Evolutionary conservation across 2,888 invertebrate species (phyloP).

Genomic region (Tinea trinotella): DNA sequence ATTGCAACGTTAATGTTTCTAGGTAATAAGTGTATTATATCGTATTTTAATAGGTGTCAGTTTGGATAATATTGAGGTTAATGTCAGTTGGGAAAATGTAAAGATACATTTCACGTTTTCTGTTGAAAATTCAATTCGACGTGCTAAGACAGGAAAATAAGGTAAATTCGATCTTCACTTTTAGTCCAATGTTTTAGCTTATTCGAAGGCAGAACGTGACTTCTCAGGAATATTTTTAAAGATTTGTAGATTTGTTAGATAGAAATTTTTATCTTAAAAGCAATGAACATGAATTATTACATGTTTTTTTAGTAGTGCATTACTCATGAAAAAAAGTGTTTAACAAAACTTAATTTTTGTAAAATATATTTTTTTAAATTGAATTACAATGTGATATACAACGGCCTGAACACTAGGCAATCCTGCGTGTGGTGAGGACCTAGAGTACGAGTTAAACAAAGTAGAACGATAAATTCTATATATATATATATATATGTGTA

Average conservation of each 20-base stretch:
- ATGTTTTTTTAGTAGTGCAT: too few species aligned
- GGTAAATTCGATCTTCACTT: conserved; percentile 14
- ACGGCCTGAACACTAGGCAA: too few species aligned
- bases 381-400: too few species aligned
- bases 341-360: too few species aligned
- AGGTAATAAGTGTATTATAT: background rate
- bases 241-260: conserved; percentile 9
- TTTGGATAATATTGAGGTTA: background rate
- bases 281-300: background rate
- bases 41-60: background rate
- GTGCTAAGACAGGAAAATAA: conserved; percentile 5
- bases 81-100: conserved; percentile 1
- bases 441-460: too few species aligned
- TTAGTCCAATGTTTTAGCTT: conserved; percentile 9
- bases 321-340: too few species aligned
- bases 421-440: too few species aligned
- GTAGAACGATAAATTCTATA: background rate
- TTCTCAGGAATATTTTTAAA: conserved; percentile 10
- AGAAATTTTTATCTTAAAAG: background rate
- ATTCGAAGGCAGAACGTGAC: conserved; percentile 13
- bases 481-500: too few species aligned
- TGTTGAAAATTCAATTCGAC: conserved; percentile 12
- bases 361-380: too few species aligned
- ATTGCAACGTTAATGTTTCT: background rate
- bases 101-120: conserved; percentile 11